Percentiles rank a stretch among this genome's conserved stretches.
These are phyloP conservation scores for Panthera leo DNA, from an alignment of 2,113 vertebrate species.

Conservation along the genomic window DNA sequence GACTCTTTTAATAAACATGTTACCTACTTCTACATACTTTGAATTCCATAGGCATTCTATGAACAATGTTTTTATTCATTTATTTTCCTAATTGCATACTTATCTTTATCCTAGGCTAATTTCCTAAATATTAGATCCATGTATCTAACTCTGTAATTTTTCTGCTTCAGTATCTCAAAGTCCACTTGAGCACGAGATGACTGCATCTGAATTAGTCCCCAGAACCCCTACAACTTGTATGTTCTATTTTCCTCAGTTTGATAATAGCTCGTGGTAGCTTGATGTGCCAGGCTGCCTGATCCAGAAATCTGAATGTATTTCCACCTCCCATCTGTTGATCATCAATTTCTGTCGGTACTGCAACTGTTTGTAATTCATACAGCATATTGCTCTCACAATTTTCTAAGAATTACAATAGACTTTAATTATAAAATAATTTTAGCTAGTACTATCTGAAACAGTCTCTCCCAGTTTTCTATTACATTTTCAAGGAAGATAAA, in stretches of 20 bases:
- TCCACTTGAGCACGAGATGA: background rate
- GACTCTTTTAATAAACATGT: background rate
- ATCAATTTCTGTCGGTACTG: background rate
- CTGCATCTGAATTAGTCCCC: background rate
- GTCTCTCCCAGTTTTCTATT: background rate
- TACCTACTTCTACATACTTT: background rate
- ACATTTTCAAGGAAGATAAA: background rate
- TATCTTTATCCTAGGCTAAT: background rate
- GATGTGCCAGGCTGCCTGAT: background rate
- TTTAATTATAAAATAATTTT: background rate
- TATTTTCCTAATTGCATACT: background rate
- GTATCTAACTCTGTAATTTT: background rate
- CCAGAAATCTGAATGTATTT: background rate
- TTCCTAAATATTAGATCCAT: background rate
- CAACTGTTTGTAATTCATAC: background rate
- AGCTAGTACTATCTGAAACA: background rate
- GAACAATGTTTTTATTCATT: background rate
- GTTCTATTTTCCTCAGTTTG: background rate
- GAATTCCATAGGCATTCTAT: background rate
- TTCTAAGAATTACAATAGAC: background rate
- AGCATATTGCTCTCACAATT: background rate
- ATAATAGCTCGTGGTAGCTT: background rate
- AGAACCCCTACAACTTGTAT: background rate
- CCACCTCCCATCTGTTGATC: background rate
- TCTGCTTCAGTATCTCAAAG: background rate